A percentile compares a stretch with the other conserved stretches of the same genome.
phyloP scores from a whole-genome alignment of 1,140 invertebrate species.

The Portunus trituberculatus region DNA sequence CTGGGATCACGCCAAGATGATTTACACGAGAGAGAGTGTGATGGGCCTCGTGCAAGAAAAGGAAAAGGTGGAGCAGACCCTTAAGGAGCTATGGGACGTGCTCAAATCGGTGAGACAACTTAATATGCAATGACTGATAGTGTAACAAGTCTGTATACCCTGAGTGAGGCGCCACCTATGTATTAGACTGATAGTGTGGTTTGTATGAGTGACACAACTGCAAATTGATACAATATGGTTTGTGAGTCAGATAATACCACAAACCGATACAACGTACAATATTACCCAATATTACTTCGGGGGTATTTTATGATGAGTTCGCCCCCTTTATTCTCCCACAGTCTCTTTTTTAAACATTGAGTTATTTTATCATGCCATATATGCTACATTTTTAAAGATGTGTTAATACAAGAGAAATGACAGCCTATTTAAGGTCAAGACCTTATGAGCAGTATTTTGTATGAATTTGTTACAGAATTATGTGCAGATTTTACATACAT shows the following conservation, averaged over 20 bases:
- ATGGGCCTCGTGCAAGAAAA: constrained; percentile 58
- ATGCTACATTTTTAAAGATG: too few relatives aligned
- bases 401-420: too few relatives aligned
- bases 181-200: neutral
- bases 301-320: too few relatives aligned
- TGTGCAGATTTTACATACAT: too few relatives aligned
- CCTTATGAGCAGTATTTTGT: too few relatives aligned
- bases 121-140: neutral
- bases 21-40: constrained; percentile 54
- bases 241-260: neutral
- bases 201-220: neutral
- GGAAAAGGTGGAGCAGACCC: constrained; percentile 54
- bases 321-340: too few relatives aligned
- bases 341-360: too few relatives aligned
- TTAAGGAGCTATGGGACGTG: constrained; percentile 63
- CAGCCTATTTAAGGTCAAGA: too few relatives aligned
- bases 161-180: neutral
- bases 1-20: constrained; percentile 27
- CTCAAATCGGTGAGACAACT: constrained; percentile 55
- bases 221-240: neutral
- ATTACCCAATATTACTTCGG: too few relatives aligned
- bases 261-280: too few relatives aligned
- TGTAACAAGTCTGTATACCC: neutral
- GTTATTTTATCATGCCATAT: too few relatives aligned
- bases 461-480: too few relatives aligned